Conservation (phyloP, 2,888 invertebrate genomes). For the Branchellion lobata region DNA sequence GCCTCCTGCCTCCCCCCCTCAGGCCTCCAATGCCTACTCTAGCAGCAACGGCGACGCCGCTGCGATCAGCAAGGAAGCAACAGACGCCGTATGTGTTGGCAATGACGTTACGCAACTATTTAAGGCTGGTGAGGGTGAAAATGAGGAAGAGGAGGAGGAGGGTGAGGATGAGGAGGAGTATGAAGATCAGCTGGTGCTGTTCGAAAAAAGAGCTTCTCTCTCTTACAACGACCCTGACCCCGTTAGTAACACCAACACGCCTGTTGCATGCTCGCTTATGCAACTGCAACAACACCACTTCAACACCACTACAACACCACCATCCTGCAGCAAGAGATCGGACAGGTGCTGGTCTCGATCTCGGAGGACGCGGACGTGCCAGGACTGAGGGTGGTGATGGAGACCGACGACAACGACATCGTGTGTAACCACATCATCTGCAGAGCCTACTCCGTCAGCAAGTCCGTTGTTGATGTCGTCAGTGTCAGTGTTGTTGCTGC, state of each 20-base stretch:
- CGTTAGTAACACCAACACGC: not conserved
- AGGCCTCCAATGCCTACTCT: not conserved
- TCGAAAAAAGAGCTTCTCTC: constrained; percentile 8
- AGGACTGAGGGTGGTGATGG: constrained; percentile 52
- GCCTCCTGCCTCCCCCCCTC: not conserved
- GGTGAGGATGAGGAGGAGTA: constrained; percentile 47
- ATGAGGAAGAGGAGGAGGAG: constrained; percentile 48
- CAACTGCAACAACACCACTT: too few species aligned
- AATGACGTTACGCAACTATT: constrained; percentile 38
- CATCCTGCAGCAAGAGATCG: constrained; percentile 52
- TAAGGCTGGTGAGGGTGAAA: not conserved
- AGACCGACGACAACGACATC: constrained; percentile 50
- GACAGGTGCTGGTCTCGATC: constrained; percentile 54
- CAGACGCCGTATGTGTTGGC: constrained; percentile 47
- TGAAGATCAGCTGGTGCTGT: constrained; percentile 21
- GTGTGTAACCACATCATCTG: constrained; percentile 56
- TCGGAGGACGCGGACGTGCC: constrained; percentile 54
- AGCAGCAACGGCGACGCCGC: not conserved
- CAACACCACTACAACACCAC: too few species aligned
- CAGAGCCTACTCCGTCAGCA: constrained; percentile 50
- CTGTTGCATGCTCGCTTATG: too few species aligned
- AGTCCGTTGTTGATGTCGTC: not conserved
- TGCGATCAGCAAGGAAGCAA: not conserved
- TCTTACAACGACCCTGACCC: not conserved
- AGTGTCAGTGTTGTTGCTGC: too few species aligned